Percentiles rank a stretch among this genome's conserved stretches.
Conservation (phyloP, 2,888 invertebrate genomes). For the Ophraella communa region DNA sequence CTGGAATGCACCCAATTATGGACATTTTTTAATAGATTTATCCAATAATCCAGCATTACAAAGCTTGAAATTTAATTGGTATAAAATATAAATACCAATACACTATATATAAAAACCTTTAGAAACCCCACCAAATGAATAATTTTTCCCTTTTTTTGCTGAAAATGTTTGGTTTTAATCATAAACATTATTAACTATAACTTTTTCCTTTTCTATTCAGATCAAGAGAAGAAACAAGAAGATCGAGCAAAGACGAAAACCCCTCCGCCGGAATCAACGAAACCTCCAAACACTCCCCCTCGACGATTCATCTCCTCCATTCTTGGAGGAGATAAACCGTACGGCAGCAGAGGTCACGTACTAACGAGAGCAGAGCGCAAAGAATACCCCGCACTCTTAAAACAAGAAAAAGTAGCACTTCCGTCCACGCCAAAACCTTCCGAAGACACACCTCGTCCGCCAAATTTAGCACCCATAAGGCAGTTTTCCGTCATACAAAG, state of each 20-base stretch:
- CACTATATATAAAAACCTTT: too few species aligned
- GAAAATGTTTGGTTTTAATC: too few species aligned
- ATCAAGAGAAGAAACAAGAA: constrained; percentile 56
- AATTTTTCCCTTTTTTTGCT: too few species aligned
- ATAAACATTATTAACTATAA: too few species aligned
- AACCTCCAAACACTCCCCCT: constrained; percentile 57
- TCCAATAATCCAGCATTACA: too few species aligned
- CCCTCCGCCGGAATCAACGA: constrained; percentile 53
- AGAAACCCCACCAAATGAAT: too few species aligned
- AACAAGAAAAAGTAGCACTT: constrained; percentile 67
- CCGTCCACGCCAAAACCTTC: constrained; percentile 68
- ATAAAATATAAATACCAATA: too few species aligned
- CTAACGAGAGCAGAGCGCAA: constrained; percentile 71
- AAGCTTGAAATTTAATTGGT: too few species aligned
- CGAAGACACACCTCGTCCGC: constrained; percentile 57
- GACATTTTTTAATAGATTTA: too few species aligned
- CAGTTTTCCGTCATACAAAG: constrained; percentile 55
- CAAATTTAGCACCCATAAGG: constrained; percentile 55
- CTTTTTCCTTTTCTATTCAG: constrained; percentile 40
- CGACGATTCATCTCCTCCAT: constrained; percentile 80
- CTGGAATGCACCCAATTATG: too few species aligned
- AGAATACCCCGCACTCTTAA: constrained; percentile 70
- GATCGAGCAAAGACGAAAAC: constrained; percentile 55
- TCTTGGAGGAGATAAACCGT: constrained; percentile 80
- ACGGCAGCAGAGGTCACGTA: constrained; percentile 80